phyloP scores from a whole-genome alignment of 1,140 invertebrate genomes.

The Acromyrmex echinatior region DNA sequence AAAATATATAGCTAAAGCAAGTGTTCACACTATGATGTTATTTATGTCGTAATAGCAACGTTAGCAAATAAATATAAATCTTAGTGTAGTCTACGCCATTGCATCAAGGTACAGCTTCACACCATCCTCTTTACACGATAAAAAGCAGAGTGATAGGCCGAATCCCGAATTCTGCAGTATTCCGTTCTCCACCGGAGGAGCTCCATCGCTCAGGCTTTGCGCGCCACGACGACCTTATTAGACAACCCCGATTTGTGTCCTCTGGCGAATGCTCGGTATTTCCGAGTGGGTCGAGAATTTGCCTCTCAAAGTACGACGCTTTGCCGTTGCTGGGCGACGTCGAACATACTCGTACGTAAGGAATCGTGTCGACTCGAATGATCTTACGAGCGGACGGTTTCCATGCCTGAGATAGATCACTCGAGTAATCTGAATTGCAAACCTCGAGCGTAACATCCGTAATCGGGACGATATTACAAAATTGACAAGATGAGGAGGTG shows the following conservation, averaged over 20 bases:
- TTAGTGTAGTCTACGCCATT: slow-evolving; percentile 24
- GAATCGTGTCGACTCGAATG: slow-evolving; percentile 47
- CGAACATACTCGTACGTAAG: slow-evolving; percentile 59
- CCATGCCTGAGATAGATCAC: slow-evolving; percentile 44
- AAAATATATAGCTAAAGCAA: not conserved
- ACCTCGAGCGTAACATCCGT: slow-evolving; percentile 21
- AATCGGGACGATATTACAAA: slow-evolving; percentile 42
- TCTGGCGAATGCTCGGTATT: slow-evolving; percentile 80
- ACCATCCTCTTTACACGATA: slow-evolving; percentile 43
- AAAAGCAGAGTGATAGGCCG: slow-evolving; percentile 58
- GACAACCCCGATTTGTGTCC: slow-evolving; percentile 83
- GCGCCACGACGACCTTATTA: slow-evolving; percentile 81
- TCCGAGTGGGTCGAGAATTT: slow-evolving; percentile 75
- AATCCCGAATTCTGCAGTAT: slow-evolving; percentile 53
- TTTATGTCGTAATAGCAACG: not conserved
- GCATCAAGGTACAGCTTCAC: slow-evolving; percentile 3
- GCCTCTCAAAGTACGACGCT: slow-evolving; percentile 31
- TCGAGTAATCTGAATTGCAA: slow-evolving; percentile 24
- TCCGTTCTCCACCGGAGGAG: slow-evolving; percentile 30
- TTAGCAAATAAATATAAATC: not conserved
- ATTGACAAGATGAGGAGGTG: slow-evolving; percentile 2
- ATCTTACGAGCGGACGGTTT: slow-evolving; percentile 53
- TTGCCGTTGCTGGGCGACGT: slow-evolving; percentile 24
- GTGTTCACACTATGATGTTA: not conserved
- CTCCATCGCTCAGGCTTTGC: slow-evolving; percentile 82